Evolutionary conservation across 2,888 invertebrate genomes (phyloP).

Genomic region (Eupithecia insigniata): DNA sequence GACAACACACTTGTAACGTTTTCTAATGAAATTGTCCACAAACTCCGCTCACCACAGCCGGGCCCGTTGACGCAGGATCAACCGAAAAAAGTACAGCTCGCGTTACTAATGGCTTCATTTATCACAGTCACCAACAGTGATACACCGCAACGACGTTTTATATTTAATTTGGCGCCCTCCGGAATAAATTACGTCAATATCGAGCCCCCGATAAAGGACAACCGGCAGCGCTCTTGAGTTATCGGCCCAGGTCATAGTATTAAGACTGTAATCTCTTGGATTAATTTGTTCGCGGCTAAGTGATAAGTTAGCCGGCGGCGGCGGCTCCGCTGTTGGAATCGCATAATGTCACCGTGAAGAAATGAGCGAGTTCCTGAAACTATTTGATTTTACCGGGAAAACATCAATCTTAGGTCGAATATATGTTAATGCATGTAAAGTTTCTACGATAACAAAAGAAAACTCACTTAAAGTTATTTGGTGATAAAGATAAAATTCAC

Average conservation of each 20-base stretch:
- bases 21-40: conserved; percentile 85
- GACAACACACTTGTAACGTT: conserved; percentile 81
- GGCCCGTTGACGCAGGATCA: conserved; percentile 79
- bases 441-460: conserved; percentile 47
- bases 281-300: conserved; percentile 79
- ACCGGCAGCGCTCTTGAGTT: conserved; percentile 69
- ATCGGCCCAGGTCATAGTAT: conserved; percentile 74
- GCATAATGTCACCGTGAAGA: conserved; percentile 59
- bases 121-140: conserved; percentile 84
- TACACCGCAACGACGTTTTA: conserved; percentile 84
- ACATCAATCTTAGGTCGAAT: conserved; percentile 51
- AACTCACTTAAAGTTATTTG: conserved; percentile 57
- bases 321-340: conserved; percentile 59
- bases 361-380: conserved; percentile 53
- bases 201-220: conserved; percentile 77
- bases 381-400: conserved; percentile 54
- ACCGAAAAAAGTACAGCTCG: conserved; percentile 84
- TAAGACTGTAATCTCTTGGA: conserved; percentile 74
- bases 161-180: conserved; percentile 82
- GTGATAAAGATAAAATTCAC: conserved; percentile 65
- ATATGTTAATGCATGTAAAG: conserved; percentile 46
- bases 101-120: conserved; percentile 84
- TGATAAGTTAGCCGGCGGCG: conserved; percentile 73
- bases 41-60: conserved; percentile 76
- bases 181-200: conserved; percentile 82